Evolutionary conservation across 2,888 invertebrate genomes (phyloP).

Genomic region (Cyclophora punctaria): DNA sequence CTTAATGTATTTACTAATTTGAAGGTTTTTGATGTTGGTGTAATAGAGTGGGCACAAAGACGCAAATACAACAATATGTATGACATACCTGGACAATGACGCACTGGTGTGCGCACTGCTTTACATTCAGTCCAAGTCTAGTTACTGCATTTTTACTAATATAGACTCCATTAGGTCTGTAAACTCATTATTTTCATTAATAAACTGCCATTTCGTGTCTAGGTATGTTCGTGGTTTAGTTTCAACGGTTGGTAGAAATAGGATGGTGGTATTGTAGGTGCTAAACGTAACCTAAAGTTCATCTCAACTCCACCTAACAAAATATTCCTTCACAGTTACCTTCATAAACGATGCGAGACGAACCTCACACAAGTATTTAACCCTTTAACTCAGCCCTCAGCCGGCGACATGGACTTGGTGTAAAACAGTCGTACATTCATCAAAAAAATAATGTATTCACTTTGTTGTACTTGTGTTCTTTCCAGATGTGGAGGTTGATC

Average conservation of each 20-base stretch:
- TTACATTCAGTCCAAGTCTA: slow-evolving; percentile 67
- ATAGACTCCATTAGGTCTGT: no score
- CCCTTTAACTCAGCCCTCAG: no score
- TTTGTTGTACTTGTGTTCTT: slow-evolving; percentile 76
- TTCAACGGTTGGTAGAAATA: no score
- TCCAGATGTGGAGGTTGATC: slow-evolving; percentile 74
- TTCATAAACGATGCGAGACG: no score
- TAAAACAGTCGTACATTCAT: slow-evolving; percentile 67
- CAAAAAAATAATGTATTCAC: slow-evolving; percentile 61
- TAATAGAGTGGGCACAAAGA: slow-evolving; percentile 53
- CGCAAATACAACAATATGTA: slow-evolving; percentile 73
- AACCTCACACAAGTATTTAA: no score
- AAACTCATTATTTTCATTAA: neutral
- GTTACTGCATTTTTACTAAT: neutral
- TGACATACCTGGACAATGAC: slow-evolving; percentile 47
- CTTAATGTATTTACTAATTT: slow-evolving; percentile 36
- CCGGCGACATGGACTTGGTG: slow-evolving; percentile 63
- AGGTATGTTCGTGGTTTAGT: no score
- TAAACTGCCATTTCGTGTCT: no score
- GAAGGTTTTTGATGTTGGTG: slow-evolving; percentile 38
- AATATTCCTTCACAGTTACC: no score
- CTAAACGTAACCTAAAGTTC: no score
- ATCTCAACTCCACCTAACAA: no score
- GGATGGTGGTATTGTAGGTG: no score
- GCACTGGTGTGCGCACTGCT: slow-evolving; percentile 58